Percentiles rank a stretch among this genome's conserved stretches.
Evolutionary conservation across 2,888 invertebrate species (phyloP).

Genomic region (Iphiclides podalirius): DNA sequence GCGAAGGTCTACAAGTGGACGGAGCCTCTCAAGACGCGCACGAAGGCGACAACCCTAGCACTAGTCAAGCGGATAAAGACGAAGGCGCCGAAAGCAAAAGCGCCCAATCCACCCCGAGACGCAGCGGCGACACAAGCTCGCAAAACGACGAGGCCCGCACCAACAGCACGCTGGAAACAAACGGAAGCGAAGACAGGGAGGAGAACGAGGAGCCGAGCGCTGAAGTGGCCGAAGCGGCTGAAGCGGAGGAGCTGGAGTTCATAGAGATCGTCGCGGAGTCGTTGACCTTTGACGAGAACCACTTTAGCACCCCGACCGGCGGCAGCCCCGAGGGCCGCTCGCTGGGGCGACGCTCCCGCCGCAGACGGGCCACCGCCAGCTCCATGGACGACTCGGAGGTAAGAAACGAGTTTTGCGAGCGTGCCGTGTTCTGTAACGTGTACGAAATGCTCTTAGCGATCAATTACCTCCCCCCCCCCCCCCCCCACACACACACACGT

Average conservation of each 20-base stretch:
- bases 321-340: constrained; percentile 51
- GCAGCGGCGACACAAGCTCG: constrained; percentile 2
- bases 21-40: constrained; percentile 37
- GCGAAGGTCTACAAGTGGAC: constrained; percentile 1
- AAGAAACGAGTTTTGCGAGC: constrained; percentile 50
- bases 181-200: constrained; percentile 10
- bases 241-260: constrained; percentile 30
- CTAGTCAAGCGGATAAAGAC: constrained; percentile 47
- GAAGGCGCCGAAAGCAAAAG: neutral
- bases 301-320: constrained; percentile 73
- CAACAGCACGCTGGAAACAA: constrained; percentile 12
- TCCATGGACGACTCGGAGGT: constrained; percentile 73
- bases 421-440: constrained; percentile 41
- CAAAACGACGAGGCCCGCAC: constrained; percentile 10
- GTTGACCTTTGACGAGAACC: constrained; percentile 74
- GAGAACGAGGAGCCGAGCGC: constrained; percentile 24
- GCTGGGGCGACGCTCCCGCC: constrained; percentile 32
- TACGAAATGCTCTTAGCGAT: constrained; percentile 20
- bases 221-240: constrained; percentile 25
- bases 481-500: no score
- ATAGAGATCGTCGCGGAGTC: constrained; percentile 37
- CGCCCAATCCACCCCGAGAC: constrained; percentile 1
- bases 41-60: constrained; percentile 41
- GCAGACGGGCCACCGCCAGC: constrained; percentile 50
- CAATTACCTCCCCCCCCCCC: no score